Conservation (phyloP, 2,797 vertebrate species). For the Pristis pectinata region DNA sequence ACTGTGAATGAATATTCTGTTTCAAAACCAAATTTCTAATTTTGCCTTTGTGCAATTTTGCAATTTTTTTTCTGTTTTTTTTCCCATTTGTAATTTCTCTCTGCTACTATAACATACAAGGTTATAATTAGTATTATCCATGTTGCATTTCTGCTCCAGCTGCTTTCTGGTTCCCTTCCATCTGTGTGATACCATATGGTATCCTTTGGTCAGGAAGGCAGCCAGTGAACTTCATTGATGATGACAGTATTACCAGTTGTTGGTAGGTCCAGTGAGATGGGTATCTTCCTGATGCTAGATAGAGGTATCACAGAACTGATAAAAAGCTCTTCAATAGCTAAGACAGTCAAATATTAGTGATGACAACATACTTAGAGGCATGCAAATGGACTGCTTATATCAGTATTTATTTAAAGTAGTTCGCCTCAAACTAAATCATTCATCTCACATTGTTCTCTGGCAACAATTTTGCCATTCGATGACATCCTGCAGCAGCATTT, state of each 20-base stretch:
- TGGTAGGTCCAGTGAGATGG: not conserved
- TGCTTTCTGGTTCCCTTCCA: conserved; percentile 17
- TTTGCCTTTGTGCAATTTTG: not conserved
- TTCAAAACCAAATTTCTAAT: not conserved
- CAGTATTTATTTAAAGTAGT: not conserved
- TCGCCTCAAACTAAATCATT: not conserved
- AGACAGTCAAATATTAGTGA: not conserved
- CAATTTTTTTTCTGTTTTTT: not conserved
- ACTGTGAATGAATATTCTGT: not conserved
- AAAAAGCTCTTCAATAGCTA: not conserved
- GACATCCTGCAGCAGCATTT: not conserved
- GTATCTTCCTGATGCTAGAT: not conserved
- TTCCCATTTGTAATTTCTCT: not conserved
- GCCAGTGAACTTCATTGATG: not conserved
- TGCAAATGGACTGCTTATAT: not conserved
- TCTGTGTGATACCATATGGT: conserved; percentile 6
- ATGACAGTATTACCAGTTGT: not conserved
- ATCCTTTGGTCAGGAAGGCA: conserved; percentile 8
- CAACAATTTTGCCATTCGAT: not conserved
- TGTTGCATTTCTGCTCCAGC: not conserved
- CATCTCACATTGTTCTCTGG: not conserved
- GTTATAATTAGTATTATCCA: conserved; percentile 15
- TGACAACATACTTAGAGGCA: not conserved
- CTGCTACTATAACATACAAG: not conserved
- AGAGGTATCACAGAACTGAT: not conserved